Percentiles rank a stretch among this genome's conserved stretches.
phyloP scores from a whole-genome alignment of 37 sponge, comb jelly and placozoan genomes.

The Haliclona indistincta region DNA sequence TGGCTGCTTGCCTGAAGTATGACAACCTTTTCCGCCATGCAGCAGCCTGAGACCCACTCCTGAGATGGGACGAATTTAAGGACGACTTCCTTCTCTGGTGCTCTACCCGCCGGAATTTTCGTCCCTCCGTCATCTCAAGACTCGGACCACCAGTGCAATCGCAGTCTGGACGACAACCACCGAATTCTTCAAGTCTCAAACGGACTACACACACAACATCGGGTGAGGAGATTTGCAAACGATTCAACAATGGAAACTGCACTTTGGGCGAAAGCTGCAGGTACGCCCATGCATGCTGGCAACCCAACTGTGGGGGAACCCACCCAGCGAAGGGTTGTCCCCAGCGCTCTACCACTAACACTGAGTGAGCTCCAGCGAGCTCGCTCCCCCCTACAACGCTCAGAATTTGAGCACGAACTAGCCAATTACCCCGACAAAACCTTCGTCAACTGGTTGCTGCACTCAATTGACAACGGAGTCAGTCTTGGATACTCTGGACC shows the following conservation, averaged over 20 bases:
- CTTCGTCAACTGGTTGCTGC: conserved; percentile 8
- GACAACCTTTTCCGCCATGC: background rate
- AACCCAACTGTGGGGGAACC: background rate
- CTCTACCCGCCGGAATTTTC: background rate
- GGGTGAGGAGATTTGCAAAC: background rate
- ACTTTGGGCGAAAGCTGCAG: background rate
- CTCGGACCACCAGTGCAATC: background rate
- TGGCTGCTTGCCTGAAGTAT: background rate
- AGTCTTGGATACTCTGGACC: background rate
- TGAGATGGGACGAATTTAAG: background rate
- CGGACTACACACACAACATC: background rate
- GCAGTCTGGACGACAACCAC: background rate
- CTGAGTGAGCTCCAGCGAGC: background rate
- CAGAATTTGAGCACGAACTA: conserved; percentile 24
- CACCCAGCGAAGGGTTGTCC: background rate
- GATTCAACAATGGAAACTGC: conserved; percentile 1
- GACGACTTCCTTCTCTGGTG: conserved; percentile 4
- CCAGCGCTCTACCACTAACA: background rate
- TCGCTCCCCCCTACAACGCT: background rate
- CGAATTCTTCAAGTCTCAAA: background rate
- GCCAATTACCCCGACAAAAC: conserved; percentile 32
- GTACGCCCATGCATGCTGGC: background rate
- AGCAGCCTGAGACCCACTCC: background rate
- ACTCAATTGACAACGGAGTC: background rate
- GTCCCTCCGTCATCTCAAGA: background rate